Evolutionary conservation across 2,113 vertebrate species (phyloP).

Genomic region (Zapornia atra): DNA sequence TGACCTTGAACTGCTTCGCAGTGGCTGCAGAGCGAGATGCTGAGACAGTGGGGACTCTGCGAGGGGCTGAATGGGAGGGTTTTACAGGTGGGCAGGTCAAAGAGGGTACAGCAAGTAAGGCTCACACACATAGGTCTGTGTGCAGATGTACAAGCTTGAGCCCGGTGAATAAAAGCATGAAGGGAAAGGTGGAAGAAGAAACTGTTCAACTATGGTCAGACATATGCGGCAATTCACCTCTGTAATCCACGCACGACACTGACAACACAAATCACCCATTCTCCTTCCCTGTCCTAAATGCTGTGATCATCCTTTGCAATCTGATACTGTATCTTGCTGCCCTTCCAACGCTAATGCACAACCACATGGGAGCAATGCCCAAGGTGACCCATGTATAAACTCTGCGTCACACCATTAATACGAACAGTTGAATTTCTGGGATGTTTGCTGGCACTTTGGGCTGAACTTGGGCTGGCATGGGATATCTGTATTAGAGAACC

Average conservation of each 20-base stretch:
- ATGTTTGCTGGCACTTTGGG: neutral
- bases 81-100: neutral
- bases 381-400: neutral
- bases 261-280: neutral
- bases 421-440: neutral
- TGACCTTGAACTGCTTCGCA: conserved; percentile 11
- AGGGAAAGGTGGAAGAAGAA: neutral
- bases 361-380: neutral
- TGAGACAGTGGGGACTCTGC: neutral
- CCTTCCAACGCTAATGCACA: neutral
- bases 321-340: neutral
- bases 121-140: neutral
- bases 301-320: neutral
- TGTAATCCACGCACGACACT: neutral
- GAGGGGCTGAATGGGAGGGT: neutral
- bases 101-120: neutral
- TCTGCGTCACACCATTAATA: neutral
- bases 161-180: neutral
- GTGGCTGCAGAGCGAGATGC: neutral
- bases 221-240: neutral
- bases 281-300: neutral
- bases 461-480: neutral
- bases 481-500: neutral
- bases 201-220: neutral
- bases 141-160: neutral